Evolutionary conservation across 1,140 invertebrate species (phyloP), one percentile per base, ranked within the genome.

Genomic region (Lethocerus indicus): DNA sequence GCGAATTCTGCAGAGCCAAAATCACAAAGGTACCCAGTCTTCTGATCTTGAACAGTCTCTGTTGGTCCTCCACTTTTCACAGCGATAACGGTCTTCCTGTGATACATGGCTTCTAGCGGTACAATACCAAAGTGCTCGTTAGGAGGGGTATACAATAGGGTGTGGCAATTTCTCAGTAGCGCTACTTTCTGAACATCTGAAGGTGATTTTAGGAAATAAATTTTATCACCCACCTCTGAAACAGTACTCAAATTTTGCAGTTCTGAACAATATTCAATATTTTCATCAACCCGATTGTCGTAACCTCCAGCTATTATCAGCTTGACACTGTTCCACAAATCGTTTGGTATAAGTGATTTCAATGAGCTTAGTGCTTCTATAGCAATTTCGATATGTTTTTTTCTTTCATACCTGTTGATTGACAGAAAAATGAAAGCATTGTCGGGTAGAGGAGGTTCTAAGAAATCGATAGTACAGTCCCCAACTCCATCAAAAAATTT

Each of bases 101-200:
- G 78, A 61, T 88, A 91, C 96, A 99, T 99, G 0, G 94, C 92
- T 72, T 99, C 96, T 44, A 99, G 67, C 1, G 96, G 96, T 6
- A 99, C 96, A 61, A 99, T 99, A 4, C 96, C 96, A 75, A 99
- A 99, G 70, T 99, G 96, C 65, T 99, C 96, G 63, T 88, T 89
- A 0, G 80, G 74, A 3, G 96, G 96, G 18, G 96, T 99, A 57
- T 99, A 99, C 14, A 99, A 59, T 3, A 98, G 65, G 60, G 82
- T 79, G 55, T 76, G 71, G 60, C 81, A 81, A 49, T 76, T 63
- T 41, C 76, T 69, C 3, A 99, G 66, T 16, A 98, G 64, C 3
- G 79, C 71, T 23, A 86, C 72, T 67, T 97, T 97, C 36, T 83
- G 72, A 44, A 74, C 68, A 64, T 96, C 91, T 54, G 75, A 79